A percentile compares a stretch with the other conserved stretches of the same genome.
Conservation (phyloP, 2,113 vertebrate species). For the Eretmochelys imbricata region DNA sequence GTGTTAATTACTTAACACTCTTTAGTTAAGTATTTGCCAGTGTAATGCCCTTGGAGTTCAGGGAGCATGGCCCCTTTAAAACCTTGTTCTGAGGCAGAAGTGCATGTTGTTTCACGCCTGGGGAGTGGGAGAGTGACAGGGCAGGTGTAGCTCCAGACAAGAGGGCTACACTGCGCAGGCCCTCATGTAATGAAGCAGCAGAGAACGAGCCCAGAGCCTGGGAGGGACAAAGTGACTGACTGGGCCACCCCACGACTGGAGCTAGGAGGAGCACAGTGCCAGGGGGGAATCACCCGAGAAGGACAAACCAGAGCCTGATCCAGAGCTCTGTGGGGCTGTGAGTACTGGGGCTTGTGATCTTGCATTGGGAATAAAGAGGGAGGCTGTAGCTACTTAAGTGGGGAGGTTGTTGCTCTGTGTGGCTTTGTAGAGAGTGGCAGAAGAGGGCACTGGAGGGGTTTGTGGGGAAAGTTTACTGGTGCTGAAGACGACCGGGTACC, state of each 20-base stretch:
- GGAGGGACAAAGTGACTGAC: not conserved
- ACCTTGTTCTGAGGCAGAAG: not conserved
- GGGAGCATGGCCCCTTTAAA: not conserved
- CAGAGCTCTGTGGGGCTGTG: no score
- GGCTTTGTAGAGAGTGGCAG: no score
- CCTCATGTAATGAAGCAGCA: not conserved
- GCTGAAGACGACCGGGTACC: no score
- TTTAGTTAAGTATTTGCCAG: constrained; percentile 43
- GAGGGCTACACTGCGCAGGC: not conserved
- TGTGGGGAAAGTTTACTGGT: no score
- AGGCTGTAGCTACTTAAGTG: no score
- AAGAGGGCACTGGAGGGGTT: no score
- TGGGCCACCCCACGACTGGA: not conserved
- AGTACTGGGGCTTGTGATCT: no score
- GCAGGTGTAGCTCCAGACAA: not conserved
- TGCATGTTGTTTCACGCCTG: not conserved
- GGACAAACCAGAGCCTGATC: no score
- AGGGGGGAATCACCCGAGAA: no score
- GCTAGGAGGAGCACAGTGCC: not conserved
- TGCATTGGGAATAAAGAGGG: no score
- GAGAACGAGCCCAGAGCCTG: not conserved
- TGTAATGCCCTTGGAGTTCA: not conserved
- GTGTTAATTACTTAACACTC: constrained; percentile 22
- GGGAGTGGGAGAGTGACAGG: not conserved
- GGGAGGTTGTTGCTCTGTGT: no score